Conservation (phyloP, 2,113 vertebrate genomes). For the Orthochromis indermauri region DNA sequence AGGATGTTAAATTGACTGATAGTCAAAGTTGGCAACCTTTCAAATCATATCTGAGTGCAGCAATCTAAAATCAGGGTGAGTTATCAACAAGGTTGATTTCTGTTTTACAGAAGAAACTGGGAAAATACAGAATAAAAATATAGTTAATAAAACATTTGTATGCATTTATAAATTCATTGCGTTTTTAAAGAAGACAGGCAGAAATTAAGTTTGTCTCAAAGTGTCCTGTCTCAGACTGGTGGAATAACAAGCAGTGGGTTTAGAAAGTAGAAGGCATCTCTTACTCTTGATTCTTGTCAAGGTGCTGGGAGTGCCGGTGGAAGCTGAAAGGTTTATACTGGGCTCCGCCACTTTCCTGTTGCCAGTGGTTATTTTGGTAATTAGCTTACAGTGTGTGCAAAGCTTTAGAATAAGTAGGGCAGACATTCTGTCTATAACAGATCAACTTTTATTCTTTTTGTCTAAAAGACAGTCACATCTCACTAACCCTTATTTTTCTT, state of each 20-base stretch:
- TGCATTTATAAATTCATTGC: neutral
- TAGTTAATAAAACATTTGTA: neutral
- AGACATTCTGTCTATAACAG: neutral
- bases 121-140: neutral
- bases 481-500: neutral
- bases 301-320: neutral
- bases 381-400: neutral
- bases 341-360: neutral
- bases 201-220: neutral
- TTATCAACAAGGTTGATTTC: neutral
- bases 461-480: neutral
- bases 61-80: neutral
- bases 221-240: neutral
- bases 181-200: neutral
- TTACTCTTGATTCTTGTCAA: neutral
- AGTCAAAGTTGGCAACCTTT: neutral
- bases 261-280: neutral
- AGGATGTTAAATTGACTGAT: neutral
- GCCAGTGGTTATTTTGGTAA: neutral
- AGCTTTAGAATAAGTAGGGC: neutral
- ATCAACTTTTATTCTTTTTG: neutral
- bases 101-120: neutral
- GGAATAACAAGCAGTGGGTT: neutral
- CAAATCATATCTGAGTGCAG: neutral
- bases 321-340: neutral